Conservation (phyloP, 1,140 invertebrate genomes). For the Drosophila bifasciata region DNA sequence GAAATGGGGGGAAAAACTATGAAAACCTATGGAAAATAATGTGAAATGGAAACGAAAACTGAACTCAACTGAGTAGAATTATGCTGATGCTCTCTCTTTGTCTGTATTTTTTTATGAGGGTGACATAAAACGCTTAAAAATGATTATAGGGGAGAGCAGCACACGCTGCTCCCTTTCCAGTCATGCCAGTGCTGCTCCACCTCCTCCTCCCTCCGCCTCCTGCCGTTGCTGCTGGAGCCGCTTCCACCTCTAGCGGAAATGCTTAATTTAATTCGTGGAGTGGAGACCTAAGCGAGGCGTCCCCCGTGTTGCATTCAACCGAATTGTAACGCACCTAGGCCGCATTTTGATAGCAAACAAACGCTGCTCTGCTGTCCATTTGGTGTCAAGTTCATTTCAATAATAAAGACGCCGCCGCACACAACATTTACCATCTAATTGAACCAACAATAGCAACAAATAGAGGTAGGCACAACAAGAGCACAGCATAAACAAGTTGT, state of each 20-base stretch:
- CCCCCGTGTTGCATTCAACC: conserved; percentile 17
- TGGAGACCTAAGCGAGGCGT: neutral
- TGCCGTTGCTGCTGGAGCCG: neutral
- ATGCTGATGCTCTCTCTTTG: conserved; percentile 1
- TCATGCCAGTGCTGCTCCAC: too few relatives aligned
- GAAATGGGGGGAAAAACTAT: conserved; percentile 1
- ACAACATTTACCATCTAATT: conserved; percentile 20
- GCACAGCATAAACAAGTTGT: conserved; percentile 63
- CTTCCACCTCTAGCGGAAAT: conserved; percentile 54
- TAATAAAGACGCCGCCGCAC: conserved; percentile 56
- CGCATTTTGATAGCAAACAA: conserved; percentile 59
- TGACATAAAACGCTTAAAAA: conserved; percentile 47
- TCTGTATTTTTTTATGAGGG: conserved; percentile 43
- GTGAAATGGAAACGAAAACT: conserved; percentile 13
- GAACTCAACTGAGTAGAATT: conserved; percentile 9
- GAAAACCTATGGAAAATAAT: conserved; percentile 25
- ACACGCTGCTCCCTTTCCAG: neutral
- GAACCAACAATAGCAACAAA: conserved; percentile 28
- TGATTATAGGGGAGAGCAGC: conserved; percentile 20
- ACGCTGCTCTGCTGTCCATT: conserved; percentile 48
- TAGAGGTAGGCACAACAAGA: conserved; percentile 5
- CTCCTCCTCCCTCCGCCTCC: too few relatives aligned
- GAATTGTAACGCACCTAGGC: conserved; percentile 55
- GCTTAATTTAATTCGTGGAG: conserved; percentile 53
- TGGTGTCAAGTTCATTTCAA: conserved; percentile 79